Percentiles rank a stretch among this genome's conserved stretches.
Conservation (phyloP, 2,888 invertebrate genomes). For the Epinotia nisella region DNA sequence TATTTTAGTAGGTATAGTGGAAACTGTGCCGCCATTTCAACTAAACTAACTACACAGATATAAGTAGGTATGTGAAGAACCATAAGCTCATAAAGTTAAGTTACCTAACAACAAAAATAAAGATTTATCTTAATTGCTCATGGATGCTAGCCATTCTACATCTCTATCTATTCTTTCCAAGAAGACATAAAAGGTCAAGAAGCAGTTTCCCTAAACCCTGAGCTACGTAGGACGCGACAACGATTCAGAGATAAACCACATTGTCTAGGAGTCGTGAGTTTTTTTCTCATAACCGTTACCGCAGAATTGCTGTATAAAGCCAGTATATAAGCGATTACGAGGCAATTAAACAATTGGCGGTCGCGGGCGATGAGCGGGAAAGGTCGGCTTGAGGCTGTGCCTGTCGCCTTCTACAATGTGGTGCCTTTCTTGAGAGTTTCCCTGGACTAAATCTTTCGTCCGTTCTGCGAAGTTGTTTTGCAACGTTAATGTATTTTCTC, state of each 20-base stretch:
- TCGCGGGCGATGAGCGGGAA: slow-evolving; percentile 24
- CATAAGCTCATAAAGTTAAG: too few relatives aligned
- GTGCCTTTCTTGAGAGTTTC: background rate
- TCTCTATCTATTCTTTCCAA: background rate
- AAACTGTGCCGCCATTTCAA: too few relatives aligned
- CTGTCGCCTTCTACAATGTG: background rate
- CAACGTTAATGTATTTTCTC: too few relatives aligned
- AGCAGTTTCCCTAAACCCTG: slow-evolving; percentile 5
- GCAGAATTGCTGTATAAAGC: slow-evolving; percentile 19
- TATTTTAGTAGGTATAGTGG: too few relatives aligned
- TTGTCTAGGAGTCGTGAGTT: slow-evolving; percentile 32
- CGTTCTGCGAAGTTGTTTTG: too few relatives aligned
- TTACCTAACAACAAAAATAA: too few relatives aligned
- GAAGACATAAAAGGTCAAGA: slow-evolving; percentile 3
- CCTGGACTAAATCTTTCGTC: too few relatives aligned
- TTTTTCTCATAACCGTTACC: slow-evolving; percentile 33
- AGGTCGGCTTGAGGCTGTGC: slow-evolving; percentile 10
- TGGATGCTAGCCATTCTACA: background rate
- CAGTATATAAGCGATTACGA: slow-evolving; percentile 19
- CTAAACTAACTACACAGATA: too few relatives aligned
- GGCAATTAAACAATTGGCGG: slow-evolving; percentile 35
- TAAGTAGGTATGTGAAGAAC: too few relatives aligned
- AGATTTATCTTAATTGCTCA: too few relatives aligned
- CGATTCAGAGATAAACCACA: slow-evolving; percentile 31
- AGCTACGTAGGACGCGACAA: slow-evolving; percentile 3